Base-by-base conservation (phyloP, 2,113 vertebrate genomes). In the Syngnathus floridae region DNA sequence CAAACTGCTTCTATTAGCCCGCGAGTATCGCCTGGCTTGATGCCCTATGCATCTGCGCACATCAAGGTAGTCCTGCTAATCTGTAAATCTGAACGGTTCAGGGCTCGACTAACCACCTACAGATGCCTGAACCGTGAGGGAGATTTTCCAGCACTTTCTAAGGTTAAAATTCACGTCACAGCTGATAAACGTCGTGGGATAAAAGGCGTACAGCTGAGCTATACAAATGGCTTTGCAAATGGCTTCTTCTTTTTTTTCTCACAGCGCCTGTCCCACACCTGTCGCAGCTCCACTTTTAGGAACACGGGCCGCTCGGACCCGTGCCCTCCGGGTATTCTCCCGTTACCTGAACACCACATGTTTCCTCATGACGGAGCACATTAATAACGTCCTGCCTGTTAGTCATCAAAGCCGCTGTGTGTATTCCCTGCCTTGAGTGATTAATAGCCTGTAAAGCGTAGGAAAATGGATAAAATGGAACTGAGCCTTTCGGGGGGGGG, bases 281-380 rank as follows among this genome's bases (percentile, higher is more conserved):
- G 88, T 84, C 80, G 82, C 80, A 67, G 75, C 75, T 62, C 67
- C n/a, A 12, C 3, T n/a, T 11, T 54, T 54, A 36, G 52, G 70
- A 79, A 71, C 78, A 72, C 71, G 48, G 51, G 65, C 69, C 16
- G 52, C 77, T 73, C 45, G 55, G 61, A 78, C 60, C 78, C 77
- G 17, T 17, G 17, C 76, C 74, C 65, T 35, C 7, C 1, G 54
- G 84, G 80, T 45, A 56, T 82, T 83, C 84, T 83, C 82, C 75
- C 76, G 73, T 86, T 88, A 21, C 80, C 80, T 78, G 78, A 80
- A 82, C 71, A 75, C 80, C 85, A 88, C 83, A 84, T 88, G 88
- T 75, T 87, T 67, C 82, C 74, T 80, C 79, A 77, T 72, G 81
- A 81, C 66, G 5, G 31, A 79, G 75, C 62, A 74, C 82, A 85